These are phyloP conservation scores for Plebejus argus DNA, from an alignment of 2,888 invertebrate genomes.

Conservation along the genomic window DNA sequence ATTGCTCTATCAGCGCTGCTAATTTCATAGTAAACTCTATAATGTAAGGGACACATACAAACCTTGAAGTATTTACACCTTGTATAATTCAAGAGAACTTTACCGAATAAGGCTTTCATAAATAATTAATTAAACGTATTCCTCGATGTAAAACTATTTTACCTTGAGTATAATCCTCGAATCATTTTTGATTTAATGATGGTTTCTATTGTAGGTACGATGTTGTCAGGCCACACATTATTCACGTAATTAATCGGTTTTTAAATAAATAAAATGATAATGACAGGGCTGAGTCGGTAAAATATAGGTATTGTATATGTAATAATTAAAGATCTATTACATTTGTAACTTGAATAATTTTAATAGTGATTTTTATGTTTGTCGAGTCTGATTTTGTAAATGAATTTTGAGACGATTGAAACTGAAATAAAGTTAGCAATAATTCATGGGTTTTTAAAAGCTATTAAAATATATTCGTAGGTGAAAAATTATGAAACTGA, in stretches of 20 bases:
- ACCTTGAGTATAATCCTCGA: neutral
- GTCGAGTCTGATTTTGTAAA: neutral
- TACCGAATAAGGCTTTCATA: neutral
- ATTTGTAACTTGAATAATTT: neutral
- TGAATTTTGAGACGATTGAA: neutral
- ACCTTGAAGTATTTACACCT: neutral
- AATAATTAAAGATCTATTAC: neutral
- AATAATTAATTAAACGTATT: neutral
- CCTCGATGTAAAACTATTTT: neutral
- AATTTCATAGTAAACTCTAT: too few relatives aligned
- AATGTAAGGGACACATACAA: too few relatives aligned
- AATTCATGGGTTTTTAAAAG: too few relatives aligned
- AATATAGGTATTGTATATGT: neutral
- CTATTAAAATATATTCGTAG: too few relatives aligned
- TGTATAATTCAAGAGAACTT: neutral
- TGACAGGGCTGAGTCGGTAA: constrained; percentile 47
- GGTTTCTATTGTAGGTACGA: constrained; percentile 69
- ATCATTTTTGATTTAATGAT: constrained; percentile 45
- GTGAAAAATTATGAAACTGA: too few relatives aligned
- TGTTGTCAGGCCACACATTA: constrained; percentile 75
- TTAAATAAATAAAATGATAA: constrained; percentile 71
- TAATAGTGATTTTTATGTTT: neutral
- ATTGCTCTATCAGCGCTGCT: too few relatives aligned
- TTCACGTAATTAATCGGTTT: constrained; percentile 47
- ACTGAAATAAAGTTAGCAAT: too few relatives aligned